phyloP scores from a whole-genome alignment of 2,113 vertebrate species.

The Falcunculus frontatus region DNA sequence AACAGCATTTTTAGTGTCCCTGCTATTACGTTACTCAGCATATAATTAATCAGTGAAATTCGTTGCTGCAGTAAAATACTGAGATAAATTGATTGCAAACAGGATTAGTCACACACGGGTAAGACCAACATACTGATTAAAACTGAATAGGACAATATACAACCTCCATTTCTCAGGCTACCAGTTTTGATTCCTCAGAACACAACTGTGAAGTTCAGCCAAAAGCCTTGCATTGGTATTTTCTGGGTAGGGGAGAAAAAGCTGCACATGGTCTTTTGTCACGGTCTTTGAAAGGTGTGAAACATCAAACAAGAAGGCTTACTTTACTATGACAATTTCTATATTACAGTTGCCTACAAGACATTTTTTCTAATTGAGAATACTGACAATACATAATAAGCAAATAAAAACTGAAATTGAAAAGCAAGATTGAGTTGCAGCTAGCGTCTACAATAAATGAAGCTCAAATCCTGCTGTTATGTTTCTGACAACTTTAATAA shows the following conservation, averaged over 20 bases:
- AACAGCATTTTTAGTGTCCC: not conserved
- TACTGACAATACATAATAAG: conserved; percentile 17
- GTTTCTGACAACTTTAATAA: conserved; percentile 33
- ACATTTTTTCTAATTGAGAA: conserved; percentile 14
- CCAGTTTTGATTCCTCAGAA: not conserved
- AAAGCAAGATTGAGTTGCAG: conserved; percentile 20
- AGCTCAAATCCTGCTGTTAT: not conserved
- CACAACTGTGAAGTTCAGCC: not conserved
- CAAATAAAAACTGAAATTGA: conserved; percentile 28
- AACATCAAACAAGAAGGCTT: not conserved
- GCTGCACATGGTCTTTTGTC: not conserved
- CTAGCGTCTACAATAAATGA: not conserved
- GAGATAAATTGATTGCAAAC: conserved; percentile 13
- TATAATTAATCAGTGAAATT: conserved; percentile 44
- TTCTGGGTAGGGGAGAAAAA: not conserved
- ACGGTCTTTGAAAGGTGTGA: not conserved
- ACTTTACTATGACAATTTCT: not conserved
- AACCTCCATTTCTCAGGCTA: not conserved
- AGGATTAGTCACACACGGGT: not conserved
- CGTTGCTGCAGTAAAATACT: conserved; percentile 38
- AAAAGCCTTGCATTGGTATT: not conserved
- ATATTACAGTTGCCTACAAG: not conserved
- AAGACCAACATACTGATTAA: not conserved
- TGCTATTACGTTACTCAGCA: not conserved
- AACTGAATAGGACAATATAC: not conserved